Percentiles rank a stretch among this genome's conserved stretches.
Conservation (phyloP, 2,113 vertebrate species). For the Dipodomys spectabilis region DNA sequence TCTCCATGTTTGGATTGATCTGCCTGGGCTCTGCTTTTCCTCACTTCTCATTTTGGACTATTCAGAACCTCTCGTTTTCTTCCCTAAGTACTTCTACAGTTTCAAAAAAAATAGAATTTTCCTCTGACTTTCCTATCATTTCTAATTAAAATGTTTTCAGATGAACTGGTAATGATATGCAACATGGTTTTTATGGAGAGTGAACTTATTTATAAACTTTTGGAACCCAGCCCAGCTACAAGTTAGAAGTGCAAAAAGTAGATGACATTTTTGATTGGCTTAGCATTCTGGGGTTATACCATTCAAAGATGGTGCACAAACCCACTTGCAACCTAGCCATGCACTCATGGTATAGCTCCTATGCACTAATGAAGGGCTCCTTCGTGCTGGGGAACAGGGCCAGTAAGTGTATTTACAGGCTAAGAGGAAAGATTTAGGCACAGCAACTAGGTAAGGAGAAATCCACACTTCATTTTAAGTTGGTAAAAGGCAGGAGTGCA, state of each 20-base stretch:
- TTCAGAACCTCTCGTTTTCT: background rate
- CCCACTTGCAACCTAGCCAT: background rate
- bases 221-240: constrained; percentile 17
- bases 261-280: background rate
- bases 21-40: background rate
- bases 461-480: constrained; percentile 15
- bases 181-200: background rate
- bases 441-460: constrained; percentile 17
- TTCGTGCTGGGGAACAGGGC: background rate
- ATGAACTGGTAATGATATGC: background rate
- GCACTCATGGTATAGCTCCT: background rate
- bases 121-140: background rate
- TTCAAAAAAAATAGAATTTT: constrained; percentile 14
- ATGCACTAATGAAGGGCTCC: background rate
- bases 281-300: constrained; percentile 4
- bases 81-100: background rate
- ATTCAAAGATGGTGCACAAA: background rate
- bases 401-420: constrained; percentile 56
- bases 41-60: background rate
- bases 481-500: constrained; percentile 37
- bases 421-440: background rate
- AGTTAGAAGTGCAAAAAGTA: background rate
- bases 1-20: background rate
- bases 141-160: constrained; percentile 17
- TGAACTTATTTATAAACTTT: background rate